Conservation (phyloP, 2,888 invertebrate genomes). For the Ethmia dodecea region DNA sequence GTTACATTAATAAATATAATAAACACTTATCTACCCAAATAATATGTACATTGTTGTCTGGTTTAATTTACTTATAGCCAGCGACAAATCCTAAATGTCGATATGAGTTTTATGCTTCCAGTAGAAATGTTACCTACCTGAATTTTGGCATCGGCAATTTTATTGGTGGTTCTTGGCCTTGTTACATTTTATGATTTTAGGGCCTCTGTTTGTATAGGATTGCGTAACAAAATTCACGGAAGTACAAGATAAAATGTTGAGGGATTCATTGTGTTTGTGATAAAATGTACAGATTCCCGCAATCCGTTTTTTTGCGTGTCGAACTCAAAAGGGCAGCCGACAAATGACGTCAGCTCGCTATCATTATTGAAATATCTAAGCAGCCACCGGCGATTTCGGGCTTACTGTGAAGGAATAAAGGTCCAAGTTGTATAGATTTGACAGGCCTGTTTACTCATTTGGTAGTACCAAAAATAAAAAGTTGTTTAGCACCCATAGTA, state of each 20-base stretch:
- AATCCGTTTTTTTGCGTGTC: constrained; percentile 50
- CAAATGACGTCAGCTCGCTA: constrained; percentile 50
- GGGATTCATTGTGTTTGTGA: constrained; percentile 27
- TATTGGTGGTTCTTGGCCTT: constrained; percentile 32
- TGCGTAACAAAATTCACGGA: constrained; percentile 48
- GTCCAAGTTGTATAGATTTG: too few species aligned
- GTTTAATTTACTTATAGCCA: too few species aligned
- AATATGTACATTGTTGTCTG: too few species aligned
- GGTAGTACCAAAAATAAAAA: too few species aligned
- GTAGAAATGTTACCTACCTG: constrained; percentile 1
- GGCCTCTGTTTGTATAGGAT: constrained; percentile 35
- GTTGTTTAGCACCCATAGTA: too few species aligned
- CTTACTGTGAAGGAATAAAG: too few species aligned
- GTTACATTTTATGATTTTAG: constrained; percentile 40
- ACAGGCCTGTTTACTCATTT: too few species aligned
- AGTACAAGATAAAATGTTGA: constrained; percentile 28
- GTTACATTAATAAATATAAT: too few species aligned
- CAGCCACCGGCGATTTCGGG: constrained; percentile 73
- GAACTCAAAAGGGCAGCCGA: constrained; percentile 41
- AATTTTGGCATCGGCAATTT: constrained; percentile 28
- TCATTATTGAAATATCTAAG: constrained; percentile 62
- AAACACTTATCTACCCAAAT: too few species aligned
- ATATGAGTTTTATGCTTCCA: too few species aligned
- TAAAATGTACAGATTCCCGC: constrained; percentile 44
- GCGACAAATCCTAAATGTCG: too few species aligned